Evolutionary conservation across 2,113 vertebrate genomes (phyloP), one percentile per base, ranked within the genome.

Genomic region (Piprites chloris): DNA sequence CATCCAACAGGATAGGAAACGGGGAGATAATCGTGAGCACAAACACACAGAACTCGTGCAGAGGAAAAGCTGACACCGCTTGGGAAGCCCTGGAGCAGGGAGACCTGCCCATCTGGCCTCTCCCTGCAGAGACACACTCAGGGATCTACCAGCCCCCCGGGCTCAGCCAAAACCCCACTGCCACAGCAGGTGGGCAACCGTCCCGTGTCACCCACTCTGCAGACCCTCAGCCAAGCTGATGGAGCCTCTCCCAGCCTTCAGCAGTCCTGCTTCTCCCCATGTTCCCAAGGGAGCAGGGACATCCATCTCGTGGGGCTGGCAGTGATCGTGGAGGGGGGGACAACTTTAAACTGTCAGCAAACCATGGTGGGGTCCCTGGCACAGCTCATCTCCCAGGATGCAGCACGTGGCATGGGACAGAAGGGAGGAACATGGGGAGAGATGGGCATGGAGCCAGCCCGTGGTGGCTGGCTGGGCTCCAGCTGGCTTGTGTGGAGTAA

Each of bases 1-100:
- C 90, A 93, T 77, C 96, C 77, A 88, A 63, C 85, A 55, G 88
- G 61, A 56, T 85, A 95, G 95, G 96, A 97, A 96, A 83, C 0
- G 0, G 61, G 87, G 82, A 96, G 95, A 92, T 95, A 86, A 94
- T 74, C 75, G 7, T 12, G 56, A 97, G 35, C 80, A 89, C 79
- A 86, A 96, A 94, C 79, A 35, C 59, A 62, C 20, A 11, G 85
- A 95, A 86, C 65, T 52, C 20, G 9, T 81, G 92, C 72, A 77
- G 65, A 74, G 87, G 88, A 93, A 93, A 95, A 96, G 78, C 55
- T 6, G 0, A 52, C 79, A 63, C 9, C 19, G 6, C 33, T 74
- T 59, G 75, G 90, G 72, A 90, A 75, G 63, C 6, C 3, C 35
- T 27, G n/a, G 66, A 91, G 52, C 62, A 13, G 50, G 35, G 55